Evolutionary conservation across 2,888 invertebrate genomes (phyloP).

Genomic region (Agonopterix alstromeriana): DNA sequence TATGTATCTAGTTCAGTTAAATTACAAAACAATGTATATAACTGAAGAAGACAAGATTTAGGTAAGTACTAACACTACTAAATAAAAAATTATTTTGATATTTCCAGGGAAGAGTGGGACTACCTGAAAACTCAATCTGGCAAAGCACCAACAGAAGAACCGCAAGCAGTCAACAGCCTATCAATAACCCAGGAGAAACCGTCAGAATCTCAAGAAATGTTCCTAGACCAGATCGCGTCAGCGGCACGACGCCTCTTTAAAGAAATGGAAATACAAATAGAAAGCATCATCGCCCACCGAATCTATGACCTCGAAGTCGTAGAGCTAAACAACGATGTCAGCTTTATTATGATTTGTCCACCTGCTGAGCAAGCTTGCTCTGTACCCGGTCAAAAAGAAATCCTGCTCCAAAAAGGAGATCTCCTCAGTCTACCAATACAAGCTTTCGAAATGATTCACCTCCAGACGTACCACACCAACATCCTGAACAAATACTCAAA

Average conservation of each 20-base stretch:
- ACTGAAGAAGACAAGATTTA: too few relatives aligned
- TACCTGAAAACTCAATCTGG: slow-evolving; percentile 82
- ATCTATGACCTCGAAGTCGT: slow-evolving; percentile 96
- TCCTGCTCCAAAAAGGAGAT: slow-evolving; percentile 89
- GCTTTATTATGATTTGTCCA: slow-evolving; percentile 94
- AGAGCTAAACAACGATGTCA: slow-evolving; percentile 92
- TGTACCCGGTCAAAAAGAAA: slow-evolving; percentile 90
- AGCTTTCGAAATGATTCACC: slow-evolving; percentile 95
- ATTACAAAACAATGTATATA: too few relatives aligned
- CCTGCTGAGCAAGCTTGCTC: slow-evolving; percentile 95
- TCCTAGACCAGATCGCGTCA: slow-evolving; percentile 85
- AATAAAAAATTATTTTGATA: not conserved
- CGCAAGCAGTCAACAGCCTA: slow-evolving; percentile 46
- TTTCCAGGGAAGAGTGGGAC: slow-evolving; percentile 95
- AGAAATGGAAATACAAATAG: slow-evolving; percentile 86
- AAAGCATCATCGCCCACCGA: slow-evolving; percentile 84
- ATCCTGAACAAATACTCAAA: slow-evolving; percentile 94
- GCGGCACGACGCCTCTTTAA: slow-evolving; percentile 86
- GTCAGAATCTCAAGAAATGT: slow-evolving; percentile 87
- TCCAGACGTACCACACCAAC: slow-evolving; percentile 94
- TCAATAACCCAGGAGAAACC: slow-evolving; percentile 61
- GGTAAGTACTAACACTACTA: too few relatives aligned
- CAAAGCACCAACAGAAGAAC: slow-evolving; percentile 37
- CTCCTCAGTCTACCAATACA: slow-evolving; percentile 94
- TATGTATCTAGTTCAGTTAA: too few relatives aligned